Percentiles rank a stretch among this genome's conserved stretches.
Evolutionary conservation across 2,888 invertebrate genomes (phyloP).

Genomic region (Tyria jacobaeae): DNA sequence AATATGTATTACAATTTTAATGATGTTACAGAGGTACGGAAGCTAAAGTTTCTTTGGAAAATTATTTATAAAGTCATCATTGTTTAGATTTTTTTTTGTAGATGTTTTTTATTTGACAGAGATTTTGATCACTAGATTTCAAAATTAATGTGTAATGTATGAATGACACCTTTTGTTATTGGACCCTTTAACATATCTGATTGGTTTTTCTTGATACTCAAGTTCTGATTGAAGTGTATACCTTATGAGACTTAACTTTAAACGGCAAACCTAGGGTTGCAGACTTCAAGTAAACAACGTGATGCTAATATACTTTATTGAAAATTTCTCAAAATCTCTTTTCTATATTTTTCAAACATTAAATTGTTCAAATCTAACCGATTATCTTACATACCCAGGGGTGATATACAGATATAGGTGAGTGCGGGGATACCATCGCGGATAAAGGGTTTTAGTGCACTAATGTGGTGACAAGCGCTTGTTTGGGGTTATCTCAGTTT

Average conservation of each 20-base stretch:
- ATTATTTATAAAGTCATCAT: too few species aligned
- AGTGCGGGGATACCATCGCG: constrained; percentile 37
- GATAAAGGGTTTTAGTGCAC: constrained; percentile 59
- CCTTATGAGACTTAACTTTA: not conserved
- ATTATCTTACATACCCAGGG: constrained; percentile 73
- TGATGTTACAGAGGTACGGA: constrained; percentile 19
- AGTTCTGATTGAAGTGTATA: too few species aligned
- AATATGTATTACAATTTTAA: constrained; percentile 42
- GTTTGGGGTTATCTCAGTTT: constrained; percentile 81
- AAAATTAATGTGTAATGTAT: too few species aligned
- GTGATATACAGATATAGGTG: constrained; percentile 60
- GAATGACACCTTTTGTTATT: too few species aligned
- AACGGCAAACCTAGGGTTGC: rapidly evolving
- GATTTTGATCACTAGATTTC: too few species aligned
- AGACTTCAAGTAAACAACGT: too few species aligned
- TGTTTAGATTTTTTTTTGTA: too few species aligned
- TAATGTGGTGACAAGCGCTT: constrained; percentile 81
- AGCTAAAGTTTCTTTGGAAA: not conserved
- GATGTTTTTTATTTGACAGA: too few species aligned
- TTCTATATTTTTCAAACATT: constrained; percentile 19
- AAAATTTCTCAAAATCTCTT: not conserved
- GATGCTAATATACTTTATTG: not conserved
- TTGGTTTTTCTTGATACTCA: too few species aligned
- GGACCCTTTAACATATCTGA: too few species aligned
- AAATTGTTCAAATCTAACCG: constrained; percentile 41